Conservation (phyloP, 2,888 invertebrate genomes). For the Tenthredo amoena region DNA sequence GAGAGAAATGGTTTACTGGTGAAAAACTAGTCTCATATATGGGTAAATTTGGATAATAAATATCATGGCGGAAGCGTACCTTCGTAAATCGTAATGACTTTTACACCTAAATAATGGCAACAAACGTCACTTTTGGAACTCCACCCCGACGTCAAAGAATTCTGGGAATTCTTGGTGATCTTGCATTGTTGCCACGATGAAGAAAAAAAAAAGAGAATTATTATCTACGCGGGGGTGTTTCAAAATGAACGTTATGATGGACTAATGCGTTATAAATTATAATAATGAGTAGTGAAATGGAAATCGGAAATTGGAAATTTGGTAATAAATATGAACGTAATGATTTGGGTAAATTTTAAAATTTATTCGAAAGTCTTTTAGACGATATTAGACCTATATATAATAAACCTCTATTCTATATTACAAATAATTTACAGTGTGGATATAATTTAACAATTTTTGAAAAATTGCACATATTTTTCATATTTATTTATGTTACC, state of each 20-base stretch:
- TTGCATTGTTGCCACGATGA: not conserved
- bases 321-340: not conserved
- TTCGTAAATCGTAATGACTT: slow-evolving; percentile 12
- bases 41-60: not conserved
- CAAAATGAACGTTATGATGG: not conserved
- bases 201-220: not conserved
- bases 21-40: not conserved
- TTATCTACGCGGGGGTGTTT: not conserved
- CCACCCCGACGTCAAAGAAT: slow-evolving; percentile 25
- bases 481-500: slow-evolving; percentile 31
- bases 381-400: slow-evolving; percentile 45
- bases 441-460: slow-evolving; percentile 49
- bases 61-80: not conserved
- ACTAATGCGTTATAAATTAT: not conserved
- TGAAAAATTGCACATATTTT: slow-evolving; percentile 52
- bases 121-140: slow-evolving; percentile 44
- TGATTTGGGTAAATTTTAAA: slow-evolving; percentile 40
- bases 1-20: not conserved
- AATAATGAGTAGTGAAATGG: not conserved
- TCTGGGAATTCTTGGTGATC: slow-evolving; percentile 13
- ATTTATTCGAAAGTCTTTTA: slow-evolving; percentile 47
- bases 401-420: slow-evolving; percentile 52
- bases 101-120: slow-evolving; percentile 12
- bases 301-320: not conserved
- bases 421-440: slow-evolving; percentile 52